Base-by-base conservation (phyloP, 2,888 invertebrate species). In the Elaeidobius kamerunicus region DNA sequence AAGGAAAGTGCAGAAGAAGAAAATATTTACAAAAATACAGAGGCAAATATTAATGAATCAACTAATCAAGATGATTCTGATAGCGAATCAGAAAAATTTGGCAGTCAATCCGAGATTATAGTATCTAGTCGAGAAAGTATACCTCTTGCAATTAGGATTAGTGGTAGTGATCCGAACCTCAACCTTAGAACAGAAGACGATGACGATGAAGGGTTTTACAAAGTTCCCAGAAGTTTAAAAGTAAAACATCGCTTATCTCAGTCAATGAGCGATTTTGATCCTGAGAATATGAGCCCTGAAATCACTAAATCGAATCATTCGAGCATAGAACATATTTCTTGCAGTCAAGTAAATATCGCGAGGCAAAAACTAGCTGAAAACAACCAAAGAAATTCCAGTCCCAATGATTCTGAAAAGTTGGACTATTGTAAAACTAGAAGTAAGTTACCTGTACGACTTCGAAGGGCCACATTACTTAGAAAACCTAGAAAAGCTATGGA, bases 241-340 rank as follows among this genome's bases (percentile, higher is more conserved):
- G 51, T 63, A 30, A 46, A 60, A 12, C 62, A 68, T 38, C 60
- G 73, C 18, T 56, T 71, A 18, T 72, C 72, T 1, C 69, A 68
- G 51, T 72, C 72, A 1, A 55, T 73, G 28, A 65, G 65, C 50
- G 72, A 73, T 53, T 72, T 73, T 49, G 68, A 69, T 49, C 56
- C 63, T 7, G 67, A 69, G 38, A 53, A 65, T 18, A 55, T 60
- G 28, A 60, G 60, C 27, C 52, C 38, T 1, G 44, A 50, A 5
- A 43, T 59, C 16, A 42, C 59, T n/a, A 58, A 57, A 23, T 27
- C 32, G 2, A 40, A 63, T n/a, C 60, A 65, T 50, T 66, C 68
- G 4, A 72, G 71, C 52, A 71, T 71, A 39, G 72, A 73, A 47
- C 72, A 72, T 45, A 67, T 73, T 19, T 72, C 72, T 5, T 70